A percentile compares a stretch with the other conserved stretches of the same genome.
phyloP scores from a whole-genome alignment of 2,888 invertebrate species.

The Tethea ocularis region DNA sequence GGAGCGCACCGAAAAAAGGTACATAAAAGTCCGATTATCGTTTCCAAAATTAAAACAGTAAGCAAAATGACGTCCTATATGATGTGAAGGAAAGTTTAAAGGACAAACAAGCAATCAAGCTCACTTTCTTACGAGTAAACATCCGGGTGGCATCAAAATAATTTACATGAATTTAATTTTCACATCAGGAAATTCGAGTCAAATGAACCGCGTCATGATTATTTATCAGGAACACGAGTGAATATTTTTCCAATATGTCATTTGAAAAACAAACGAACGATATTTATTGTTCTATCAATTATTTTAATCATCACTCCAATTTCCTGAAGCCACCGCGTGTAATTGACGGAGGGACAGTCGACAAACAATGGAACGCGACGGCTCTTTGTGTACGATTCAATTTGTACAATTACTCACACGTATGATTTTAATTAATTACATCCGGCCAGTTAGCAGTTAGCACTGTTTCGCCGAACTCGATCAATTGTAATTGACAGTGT shows the following conservation, averaged over 20 bases:
- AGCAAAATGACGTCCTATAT: too few species aligned
- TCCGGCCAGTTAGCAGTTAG: neutral
- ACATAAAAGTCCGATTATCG: too few species aligned
- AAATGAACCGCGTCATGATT: neutral
- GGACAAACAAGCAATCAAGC: too few species aligned
- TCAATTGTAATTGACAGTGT: neutral
- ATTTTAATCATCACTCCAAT: neutral
- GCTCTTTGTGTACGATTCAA: constrained; percentile 8
- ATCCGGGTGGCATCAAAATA: neutral
- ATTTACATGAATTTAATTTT: neutral
- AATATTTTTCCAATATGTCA: constrained; percentile 9
- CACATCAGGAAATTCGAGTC: neutral
- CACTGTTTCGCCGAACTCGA: neutral
- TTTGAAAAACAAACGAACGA: neutral
- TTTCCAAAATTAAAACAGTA: too few species aligned
- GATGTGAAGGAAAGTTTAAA: too few species aligned
- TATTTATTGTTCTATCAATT: neutral
- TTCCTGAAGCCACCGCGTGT: constrained; percentile 6
- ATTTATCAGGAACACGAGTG: constrained; percentile 2
- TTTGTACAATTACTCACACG: constrained; percentile 10
- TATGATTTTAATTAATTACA: constrained; percentile 13
- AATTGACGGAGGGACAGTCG: neutral
- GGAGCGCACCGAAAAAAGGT: too few species aligned
- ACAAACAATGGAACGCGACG: neutral
- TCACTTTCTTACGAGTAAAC: constrained; percentile 8